These are phyloP conservation scores for Lissonota sp. DNA, from an alignment of 2,888 invertebrate species.

Conservation along the genomic window DNA sequence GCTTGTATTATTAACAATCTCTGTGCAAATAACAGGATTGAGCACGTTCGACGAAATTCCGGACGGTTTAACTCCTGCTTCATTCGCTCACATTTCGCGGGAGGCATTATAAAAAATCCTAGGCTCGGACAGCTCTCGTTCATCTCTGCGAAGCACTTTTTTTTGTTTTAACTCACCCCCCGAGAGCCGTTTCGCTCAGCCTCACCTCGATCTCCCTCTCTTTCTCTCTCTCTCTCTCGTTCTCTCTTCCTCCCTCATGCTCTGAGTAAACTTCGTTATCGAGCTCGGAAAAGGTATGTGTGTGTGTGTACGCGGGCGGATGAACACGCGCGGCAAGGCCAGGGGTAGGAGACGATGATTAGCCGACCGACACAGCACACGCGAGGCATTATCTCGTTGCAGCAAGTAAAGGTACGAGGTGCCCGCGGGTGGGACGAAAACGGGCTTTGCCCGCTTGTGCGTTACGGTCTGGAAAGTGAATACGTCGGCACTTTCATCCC, in stretches of 20 bases:
- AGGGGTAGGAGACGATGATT: conserved; percentile 54
- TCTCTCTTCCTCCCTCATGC: conserved; percentile 15
- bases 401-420: conserved; percentile 46
- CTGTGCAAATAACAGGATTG: too few relatives aligned
- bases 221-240: neutral
- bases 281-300: conserved; percentile 33
- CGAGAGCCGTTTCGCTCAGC: neutral
- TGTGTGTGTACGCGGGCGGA: conserved; percentile 24
- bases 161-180: conserved; percentile 41
- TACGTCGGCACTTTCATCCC: conserved; percentile 64
- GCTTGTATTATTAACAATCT: too few relatives aligned
- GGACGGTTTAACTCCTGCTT: conserved; percentile 39
- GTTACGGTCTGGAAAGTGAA: conserved; percentile 56
- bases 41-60: conserved; percentile 47
- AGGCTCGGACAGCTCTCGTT: conserved; percentile 17
- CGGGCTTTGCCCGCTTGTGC: conserved; percentile 6
- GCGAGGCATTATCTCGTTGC: conserved; percentile 63
- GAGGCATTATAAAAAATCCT: conserved; percentile 9
- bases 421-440: conserved; percentile 41
- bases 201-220: conserved; percentile 2
- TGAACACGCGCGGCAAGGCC: conserved; percentile 42
- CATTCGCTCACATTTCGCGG: conserved; percentile 13
- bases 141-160: conserved; percentile 37
- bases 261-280: conserved; percentile 63
- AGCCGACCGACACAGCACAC: conserved; percentile 57